Conservation (phyloP, 2,888 invertebrate genomes). For the Drosophila neoperkinsi region DNA sequence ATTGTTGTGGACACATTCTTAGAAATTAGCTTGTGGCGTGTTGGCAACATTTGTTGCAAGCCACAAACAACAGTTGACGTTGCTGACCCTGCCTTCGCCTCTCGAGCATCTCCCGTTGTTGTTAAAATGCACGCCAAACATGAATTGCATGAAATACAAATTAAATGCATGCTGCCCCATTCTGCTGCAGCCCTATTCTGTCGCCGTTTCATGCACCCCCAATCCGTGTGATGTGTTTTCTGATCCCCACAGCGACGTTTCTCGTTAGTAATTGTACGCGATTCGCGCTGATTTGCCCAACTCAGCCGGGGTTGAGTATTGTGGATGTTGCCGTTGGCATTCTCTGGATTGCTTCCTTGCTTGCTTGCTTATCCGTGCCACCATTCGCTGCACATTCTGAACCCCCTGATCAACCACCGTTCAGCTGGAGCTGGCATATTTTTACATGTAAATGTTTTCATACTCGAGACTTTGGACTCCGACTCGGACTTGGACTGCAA, state of each 20-base stretch:
- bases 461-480: conserved; percentile 41
- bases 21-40: conserved; percentile 25
- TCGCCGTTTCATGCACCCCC: background rate
- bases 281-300: conserved; percentile 52
- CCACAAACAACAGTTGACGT: conserved; percentile 8
- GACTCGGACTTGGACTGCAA: conserved; percentile 9
- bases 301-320: conserved; percentile 39
- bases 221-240: conserved; percentile 34
- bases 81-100: conserved; percentile 10
- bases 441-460: conserved; percentile 73
- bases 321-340: conserved; percentile 46
- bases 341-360: conserved; percentile 27
- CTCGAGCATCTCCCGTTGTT: conserved; percentile 19
- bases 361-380: conserved; percentile 19
- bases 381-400: conserved; percentile 19
- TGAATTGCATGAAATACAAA: conserved; percentile 72
- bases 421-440: conserved; percentile 54
- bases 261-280: conserved; percentile 65
- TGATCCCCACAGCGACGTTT: conserved; percentile 43
- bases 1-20: conserved; percentile 35
- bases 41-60: conserved; percentile 54
- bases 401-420: background rate
- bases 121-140: conserved; percentile 68
- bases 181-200: background rate
- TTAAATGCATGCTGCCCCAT: conserved; percentile 61